phyloP scores from a whole-genome alignment of 2,888 invertebrate genomes.

The Chrysolina oricalcia region DNA sequence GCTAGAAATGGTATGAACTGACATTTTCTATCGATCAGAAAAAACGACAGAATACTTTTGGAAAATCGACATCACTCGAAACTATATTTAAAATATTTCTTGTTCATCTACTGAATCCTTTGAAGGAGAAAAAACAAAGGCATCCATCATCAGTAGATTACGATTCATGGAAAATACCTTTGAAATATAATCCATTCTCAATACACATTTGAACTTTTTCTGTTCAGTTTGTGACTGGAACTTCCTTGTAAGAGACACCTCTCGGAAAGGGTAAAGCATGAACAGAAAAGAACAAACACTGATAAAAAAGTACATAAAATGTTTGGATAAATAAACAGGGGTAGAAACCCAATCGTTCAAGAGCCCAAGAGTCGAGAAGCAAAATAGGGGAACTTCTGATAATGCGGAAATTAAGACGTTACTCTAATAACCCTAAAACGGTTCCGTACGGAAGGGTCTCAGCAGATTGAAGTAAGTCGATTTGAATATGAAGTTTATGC shows the following conservation, averaged over 20 bases:
- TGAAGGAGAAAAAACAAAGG: no score
- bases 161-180: not conserved
- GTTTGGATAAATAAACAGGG: constrained; percentile 75
- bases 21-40: no score
- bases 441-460: constrained; percentile 30
- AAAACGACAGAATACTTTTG: no score
- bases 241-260: constrained; percentile 48
- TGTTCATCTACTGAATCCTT: no score
- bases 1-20: no score
- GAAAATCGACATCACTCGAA: no score
- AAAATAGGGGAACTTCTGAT: constrained; percentile 40
- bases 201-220: not conserved
- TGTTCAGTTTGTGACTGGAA: not conserved
- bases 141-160: no score
- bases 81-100: no score
- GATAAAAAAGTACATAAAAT: constrained; percentile 69
- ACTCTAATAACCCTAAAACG: constrained; percentile 48
- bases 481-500: constrained; percentile 36
- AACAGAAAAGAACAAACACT: constrained; percentile 70
- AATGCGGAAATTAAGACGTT: constrained; percentile 48
- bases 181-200: not conserved
- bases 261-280: constrained; percentile 63
- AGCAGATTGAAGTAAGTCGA: constrained; percentile 31
- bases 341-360: constrained; percentile 54
- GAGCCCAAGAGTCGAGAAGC: constrained; percentile 37